phyloP scores from a whole-genome alignment of 1,140 invertebrate species.

The Leptopilina clavipes region DNA sequence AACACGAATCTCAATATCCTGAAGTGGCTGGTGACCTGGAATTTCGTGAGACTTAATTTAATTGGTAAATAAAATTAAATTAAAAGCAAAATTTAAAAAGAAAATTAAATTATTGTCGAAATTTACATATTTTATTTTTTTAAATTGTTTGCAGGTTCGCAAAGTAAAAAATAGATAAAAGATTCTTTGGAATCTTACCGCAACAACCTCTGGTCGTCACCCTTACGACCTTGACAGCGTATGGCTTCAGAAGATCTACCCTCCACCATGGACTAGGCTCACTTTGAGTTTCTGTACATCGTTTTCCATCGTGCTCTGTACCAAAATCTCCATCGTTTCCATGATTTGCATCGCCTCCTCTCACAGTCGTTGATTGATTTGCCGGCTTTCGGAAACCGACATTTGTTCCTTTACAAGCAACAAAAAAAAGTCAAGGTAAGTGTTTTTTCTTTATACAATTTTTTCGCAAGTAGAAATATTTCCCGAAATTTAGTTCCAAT shows the following conservation, averaged over 20 bases:
- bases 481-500: too few relatives aligned
- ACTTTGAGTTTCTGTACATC: constrained; percentile 91
- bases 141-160: not conserved
- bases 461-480: too few relatives aligned
- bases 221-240: constrained; percentile 87
- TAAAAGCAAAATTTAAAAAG: too few relatives aligned
- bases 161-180: not conserved
- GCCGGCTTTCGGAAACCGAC: constrained; percentile 90
- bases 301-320: constrained; percentile 88
- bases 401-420: constrained; percentile 81
- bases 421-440: not conserved
- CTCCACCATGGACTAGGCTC: constrained; percentile 94
- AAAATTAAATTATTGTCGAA: too few relatives aligned
- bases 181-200: too few relatives aligned
- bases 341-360: constrained; percentile 86
- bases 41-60: constrained; percentile 28
- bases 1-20: constrained; percentile 93
- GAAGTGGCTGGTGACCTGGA: constrained; percentile 88
- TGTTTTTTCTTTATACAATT: too few relatives aligned
- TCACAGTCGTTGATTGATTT: constrained; percentile 90
- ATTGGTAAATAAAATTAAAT: too few relatives aligned
- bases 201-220: constrained; percentile 91
- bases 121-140: not conserved
- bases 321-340: constrained; percentile 90
- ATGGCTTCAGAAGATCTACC: constrained; percentile 88